Evolutionary conservation across 2,797 vertebrate genomes (phyloP).

Genomic region (Macroramphosus scolopax): DNA sequence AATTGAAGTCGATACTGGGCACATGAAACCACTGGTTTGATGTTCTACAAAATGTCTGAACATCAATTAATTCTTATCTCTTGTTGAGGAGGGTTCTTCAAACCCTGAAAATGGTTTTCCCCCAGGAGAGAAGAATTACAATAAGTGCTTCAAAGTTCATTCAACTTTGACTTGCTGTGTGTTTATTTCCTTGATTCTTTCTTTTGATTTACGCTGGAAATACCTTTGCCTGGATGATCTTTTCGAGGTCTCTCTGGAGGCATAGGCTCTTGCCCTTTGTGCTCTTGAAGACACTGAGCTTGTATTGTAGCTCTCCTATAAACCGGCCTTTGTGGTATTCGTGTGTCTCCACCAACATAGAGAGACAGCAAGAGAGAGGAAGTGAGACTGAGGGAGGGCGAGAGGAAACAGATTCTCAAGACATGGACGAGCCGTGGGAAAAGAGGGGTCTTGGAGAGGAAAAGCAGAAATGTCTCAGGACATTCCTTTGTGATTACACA

Average conservation of each 20-base stretch:
- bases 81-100: conserved; percentile 12
- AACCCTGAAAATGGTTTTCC: conserved; percentile 11
- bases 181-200: conserved; percentile 36
- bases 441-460: conserved; percentile 77
- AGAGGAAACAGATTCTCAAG: conserved; percentile 73
- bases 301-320: conserved; percentile 59
- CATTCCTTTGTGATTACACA: conserved; percentile 86
- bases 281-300: conserved; percentile 55
- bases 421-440: conserved; percentile 78
- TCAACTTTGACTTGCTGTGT: conserved; percentile 17
- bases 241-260: conserved; percentile 41
- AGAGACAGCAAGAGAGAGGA: conserved; percentile 27
- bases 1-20: no score
- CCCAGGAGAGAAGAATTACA: conserved; percentile 15
- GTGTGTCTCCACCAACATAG: conserved; percentile 59
- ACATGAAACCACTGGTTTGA: no score
- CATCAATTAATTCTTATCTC: background rate
- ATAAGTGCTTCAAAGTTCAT: conserved; percentile 27
- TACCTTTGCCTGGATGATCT: conserved; percentile 28
- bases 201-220: conserved; percentile 39
- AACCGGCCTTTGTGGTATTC: conserved; percentile 69
- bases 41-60: conserved; percentile 2
- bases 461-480: conserved; percentile 80
- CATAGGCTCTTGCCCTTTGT: conserved; percentile 47
- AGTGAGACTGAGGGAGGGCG: conserved; percentile 27